Conservation (phyloP, 2,888 invertebrate genomes). For the Polietes domitor region DNA sequence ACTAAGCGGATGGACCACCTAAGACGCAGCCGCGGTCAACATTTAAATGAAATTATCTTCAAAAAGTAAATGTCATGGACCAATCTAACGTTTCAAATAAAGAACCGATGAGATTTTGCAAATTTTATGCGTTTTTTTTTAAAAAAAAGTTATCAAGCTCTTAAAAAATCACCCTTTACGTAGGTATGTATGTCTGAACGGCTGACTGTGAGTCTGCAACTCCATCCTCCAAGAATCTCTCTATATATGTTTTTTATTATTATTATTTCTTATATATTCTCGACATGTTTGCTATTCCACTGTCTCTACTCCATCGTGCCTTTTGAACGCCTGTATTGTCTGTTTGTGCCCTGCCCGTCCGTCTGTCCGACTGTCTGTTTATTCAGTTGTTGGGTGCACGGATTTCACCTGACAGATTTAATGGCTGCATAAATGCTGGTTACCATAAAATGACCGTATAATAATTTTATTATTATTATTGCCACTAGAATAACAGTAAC, state of each 20-base stretch:
- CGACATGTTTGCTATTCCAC: conserved; percentile 12
- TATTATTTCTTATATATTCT: conserved; percentile 28
- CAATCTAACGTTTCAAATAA: too few relatives aligned
- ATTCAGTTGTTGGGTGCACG: conserved; percentile 61
- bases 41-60: too few relatives aligned
- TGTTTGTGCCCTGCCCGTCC: neutral
- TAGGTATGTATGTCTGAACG: too few relatives aligned
- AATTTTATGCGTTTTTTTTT: too few relatives aligned
- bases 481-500: conserved; percentile 5
- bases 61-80: too few relatives aligned
- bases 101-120: too few relatives aligned
- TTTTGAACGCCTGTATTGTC: neutral
- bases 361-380: conserved; percentile 7
- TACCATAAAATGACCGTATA: conserved; percentile 71
- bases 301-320: neutral
- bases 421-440: conserved; percentile 73
- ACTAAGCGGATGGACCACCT: too few relatives aligned
- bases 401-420: conserved; percentile 74
- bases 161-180: too few relatives aligned
- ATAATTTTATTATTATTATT: conserved; percentile 67
- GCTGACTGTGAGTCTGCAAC: conserved; percentile 1
- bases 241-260: neutral
- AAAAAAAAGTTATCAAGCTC: too few relatives aligned
- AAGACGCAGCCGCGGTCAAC: too few relatives aligned
- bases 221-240: neutral